Percentiles rank a stretch among this genome's conserved stretches.
Conservation (phyloP, 2,888 invertebrate species). For the Panzeria rudis region DNA sequence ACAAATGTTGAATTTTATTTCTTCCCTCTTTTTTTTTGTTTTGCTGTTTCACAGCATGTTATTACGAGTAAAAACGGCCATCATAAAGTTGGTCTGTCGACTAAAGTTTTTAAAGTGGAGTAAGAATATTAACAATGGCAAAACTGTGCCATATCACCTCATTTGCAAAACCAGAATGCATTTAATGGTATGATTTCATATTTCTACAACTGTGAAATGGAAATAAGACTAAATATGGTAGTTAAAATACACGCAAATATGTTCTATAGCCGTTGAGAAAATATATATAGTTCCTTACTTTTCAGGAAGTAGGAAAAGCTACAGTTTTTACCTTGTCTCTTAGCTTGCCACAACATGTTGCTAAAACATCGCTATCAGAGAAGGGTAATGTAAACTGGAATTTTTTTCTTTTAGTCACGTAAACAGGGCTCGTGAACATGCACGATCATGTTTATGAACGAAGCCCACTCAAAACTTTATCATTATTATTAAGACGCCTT, state of each 20-base stretch:
- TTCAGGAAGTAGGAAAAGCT: no score
- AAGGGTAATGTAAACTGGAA: no score
- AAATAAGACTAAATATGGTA: neutral
- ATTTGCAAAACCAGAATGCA: slow-evolving; percentile 25
- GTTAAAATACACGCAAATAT: neutral
- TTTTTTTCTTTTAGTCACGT: no score
- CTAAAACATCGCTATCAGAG: no score
- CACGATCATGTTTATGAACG: no score
- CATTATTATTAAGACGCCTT: no score
- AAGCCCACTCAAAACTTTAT: no score
- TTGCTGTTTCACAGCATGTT: slow-evolving; percentile 60
- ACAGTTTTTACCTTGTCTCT: no score
- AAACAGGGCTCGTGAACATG: no score
- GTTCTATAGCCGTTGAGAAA: neutral
- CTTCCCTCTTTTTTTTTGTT: neutral
- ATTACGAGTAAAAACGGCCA: slow-evolving; percentile 23
- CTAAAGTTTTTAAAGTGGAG: slow-evolving; percentile 28
- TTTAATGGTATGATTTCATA: neutral
- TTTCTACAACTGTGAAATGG: neutral
- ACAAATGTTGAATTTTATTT: slow-evolving; percentile 45
- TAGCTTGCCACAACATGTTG: no score
- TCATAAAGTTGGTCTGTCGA: slow-evolving; percentile 39
- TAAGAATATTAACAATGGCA: slow-evolving; percentile 16
- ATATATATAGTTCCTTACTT: neutral
- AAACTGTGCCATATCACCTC: slow-evolving; percentile 31